A percentile compares a stretch with the other conserved stretches of the same genome.
phyloP scores from a whole-genome alignment of 1,140 invertebrate genomes.

The Scaptomyza hsui region DNA sequence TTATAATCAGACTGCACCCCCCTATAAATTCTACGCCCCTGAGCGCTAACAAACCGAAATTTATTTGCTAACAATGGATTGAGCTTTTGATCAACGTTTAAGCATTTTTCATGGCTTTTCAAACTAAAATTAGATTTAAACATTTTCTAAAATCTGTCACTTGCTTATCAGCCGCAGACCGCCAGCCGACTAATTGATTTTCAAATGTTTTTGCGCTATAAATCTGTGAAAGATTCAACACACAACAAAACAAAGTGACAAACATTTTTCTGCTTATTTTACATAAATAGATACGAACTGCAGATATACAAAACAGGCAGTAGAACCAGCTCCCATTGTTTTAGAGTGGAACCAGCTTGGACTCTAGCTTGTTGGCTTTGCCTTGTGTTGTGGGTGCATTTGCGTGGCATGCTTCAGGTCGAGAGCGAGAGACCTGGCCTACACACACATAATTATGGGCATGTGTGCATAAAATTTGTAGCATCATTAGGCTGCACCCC shows the following conservation, averaged over 20 bases:
- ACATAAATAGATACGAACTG: slow-evolving; percentile 76
- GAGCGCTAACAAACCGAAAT: slow-evolving; percentile 44
- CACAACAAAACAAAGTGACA: slow-evolving; percentile 57
- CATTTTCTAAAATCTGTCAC: slow-evolving; percentile 67
- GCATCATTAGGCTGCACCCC: slow-evolving; percentile 81
- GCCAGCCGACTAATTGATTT: slow-evolving; percentile 69
- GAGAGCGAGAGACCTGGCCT: slow-evolving; percentile 5
- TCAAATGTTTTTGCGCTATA: slow-evolving; percentile 74
- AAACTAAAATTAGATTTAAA: slow-evolving; percentile 33
- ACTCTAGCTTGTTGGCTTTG: background rate
- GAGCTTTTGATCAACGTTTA: slow-evolving; percentile 56
- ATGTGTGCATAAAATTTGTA: slow-evolving; percentile 79
- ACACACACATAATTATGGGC: slow-evolving; percentile 73
- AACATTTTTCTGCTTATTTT: slow-evolving; percentile 65
- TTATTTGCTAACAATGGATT: slow-evolving; percentile 62
- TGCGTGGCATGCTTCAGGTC: slow-evolving; percentile 10
- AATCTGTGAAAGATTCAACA: slow-evolving; percentile 56
- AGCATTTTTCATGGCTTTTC: slow-evolving; percentile 50
- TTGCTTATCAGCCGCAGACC: slow-evolving; percentile 63
- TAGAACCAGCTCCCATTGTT: slow-evolving; percentile 18
- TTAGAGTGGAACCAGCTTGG: background rate
- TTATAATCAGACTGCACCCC: slow-evolving; percentile 1
- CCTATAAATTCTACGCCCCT: background rate
- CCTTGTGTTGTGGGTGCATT: slow-evolving; percentile 44
- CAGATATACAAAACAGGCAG: slow-evolving; percentile 47